These are phyloP conservation scores for Condylura cristata DNA, from an alignment of 2,113 vertebrate genomes.

Conservation along the genomic window DNA sequence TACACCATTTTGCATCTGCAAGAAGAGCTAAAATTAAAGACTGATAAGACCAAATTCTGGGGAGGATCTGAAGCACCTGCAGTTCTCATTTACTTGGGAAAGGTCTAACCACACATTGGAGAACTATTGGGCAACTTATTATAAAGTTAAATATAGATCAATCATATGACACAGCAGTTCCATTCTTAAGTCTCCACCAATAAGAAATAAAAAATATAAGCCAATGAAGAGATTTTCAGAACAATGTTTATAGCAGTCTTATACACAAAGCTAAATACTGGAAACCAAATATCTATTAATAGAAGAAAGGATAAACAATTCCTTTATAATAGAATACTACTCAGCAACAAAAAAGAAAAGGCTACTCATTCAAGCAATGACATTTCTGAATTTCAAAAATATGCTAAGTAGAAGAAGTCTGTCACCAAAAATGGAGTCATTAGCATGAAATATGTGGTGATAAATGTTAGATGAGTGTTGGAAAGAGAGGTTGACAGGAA, in stretches of 20 bases:
- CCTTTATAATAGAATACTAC: not conserved
- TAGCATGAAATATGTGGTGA: not conserved
- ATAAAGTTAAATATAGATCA: slow-evolving; percentile 14
- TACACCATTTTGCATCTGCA: not conserved
- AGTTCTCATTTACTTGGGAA: not conserved
- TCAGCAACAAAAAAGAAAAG: not conserved
- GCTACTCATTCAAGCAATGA: not conserved
- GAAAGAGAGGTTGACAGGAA: not conserved
- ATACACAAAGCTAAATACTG: not conserved
- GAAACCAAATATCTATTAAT: not conserved
- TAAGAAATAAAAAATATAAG: slow-evolving; percentile 23
- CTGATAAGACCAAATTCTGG: not conserved
- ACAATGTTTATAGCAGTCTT: not conserved
- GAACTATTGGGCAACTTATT: not conserved
- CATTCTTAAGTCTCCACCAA: not conserved
- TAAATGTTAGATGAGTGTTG: not conserved
- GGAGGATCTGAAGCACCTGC: not conserved
- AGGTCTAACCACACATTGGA: not conserved
- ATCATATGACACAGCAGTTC: not conserved
- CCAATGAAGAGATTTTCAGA: not conserved
- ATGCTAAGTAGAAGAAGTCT: not conserved
- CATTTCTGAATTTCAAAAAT: not conserved
- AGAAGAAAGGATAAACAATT: slow-evolving; percentile 4
- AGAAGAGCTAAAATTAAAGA: not conserved
- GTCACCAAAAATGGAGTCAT: not conserved